Evolutionary conservation across 2,113 vertebrate genomes (phyloP), one percentile per base, ranked within the genome.

Genomic region (Chaetodon trifascialis): DNA sequence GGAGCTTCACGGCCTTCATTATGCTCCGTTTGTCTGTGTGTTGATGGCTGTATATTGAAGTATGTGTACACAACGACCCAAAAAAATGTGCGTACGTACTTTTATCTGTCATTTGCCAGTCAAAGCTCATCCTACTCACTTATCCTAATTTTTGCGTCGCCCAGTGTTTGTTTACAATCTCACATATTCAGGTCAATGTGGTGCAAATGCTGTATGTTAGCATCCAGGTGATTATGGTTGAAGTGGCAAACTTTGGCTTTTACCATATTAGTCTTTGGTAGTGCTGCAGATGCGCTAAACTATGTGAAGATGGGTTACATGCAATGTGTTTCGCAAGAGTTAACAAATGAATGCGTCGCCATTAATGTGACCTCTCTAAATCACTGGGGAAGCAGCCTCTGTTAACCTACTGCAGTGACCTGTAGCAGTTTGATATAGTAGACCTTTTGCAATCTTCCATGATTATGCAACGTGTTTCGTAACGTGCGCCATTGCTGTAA

Each of bases 381-480:
- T 9, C 23, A 52, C 30, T 10, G 46, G 42, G 56, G 30, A 40
- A 17, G 8, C 42, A 21, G 66, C 47, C 58, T 63, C 10, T 30
- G 38, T 34, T 77, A 63, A 68, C 73, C 58, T 64, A 40, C 16
- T 23, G 16, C 47, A 55, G 65, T 63, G 58, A 60, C n/a, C 52
- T 19, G 5, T 19, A 55, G 15, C 42, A 9, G 23, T 59, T 68
- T 44, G 42, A 25, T 21, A 66, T n/a, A 11, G 11, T 38, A 63
- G 17, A 23, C 34, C 21, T 72, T 68, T 74, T 70, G 76, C 74
- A 79, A 83, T 82, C 34, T 51, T 54, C 5, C 9, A 2, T 30
- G 14, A 56, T 75, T 85, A 66, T 67, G 58, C 49, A 81, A 67
- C 60, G 8, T 40, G 11, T 11, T 83, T 74, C 36, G 54, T 75